A percentile compares a stretch with the other conserved stretches of the same genome.
phyloP scores from a whole-genome alignment of 2,888 invertebrate species.

The Arge pagana region DNA sequence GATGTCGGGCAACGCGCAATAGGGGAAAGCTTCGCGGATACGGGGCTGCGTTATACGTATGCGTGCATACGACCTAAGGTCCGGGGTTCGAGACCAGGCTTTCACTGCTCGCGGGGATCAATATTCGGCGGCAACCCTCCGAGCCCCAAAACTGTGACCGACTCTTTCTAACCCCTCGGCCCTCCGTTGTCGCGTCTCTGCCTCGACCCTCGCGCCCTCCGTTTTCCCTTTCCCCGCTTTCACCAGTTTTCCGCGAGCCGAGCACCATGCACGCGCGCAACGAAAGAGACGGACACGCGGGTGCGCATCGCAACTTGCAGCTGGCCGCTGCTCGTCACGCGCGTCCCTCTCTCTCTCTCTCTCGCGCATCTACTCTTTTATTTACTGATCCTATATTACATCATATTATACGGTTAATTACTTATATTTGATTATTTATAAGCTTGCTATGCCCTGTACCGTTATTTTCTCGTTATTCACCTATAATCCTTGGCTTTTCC shows the following conservation, averaged over 20 bases:
- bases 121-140: conserved; percentile 50
- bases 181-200: conserved; percentile 19
- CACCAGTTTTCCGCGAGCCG: no score
- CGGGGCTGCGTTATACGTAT: conserved; percentile 14
- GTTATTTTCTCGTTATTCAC: no score
- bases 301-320: no score
- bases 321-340: no score
- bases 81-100: conserved; percentile 34
- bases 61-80: conserved; percentile 26
- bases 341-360: background rate
- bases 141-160: conserved; percentile 47
- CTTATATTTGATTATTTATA: no score
- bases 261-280: no score
- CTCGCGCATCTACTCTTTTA: conserved; percentile 1
- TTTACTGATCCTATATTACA: no score
- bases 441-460: no score
- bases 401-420: no score
- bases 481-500: no score
- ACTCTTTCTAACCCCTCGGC: conserved; percentile 29
- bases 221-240: conserved; percentile 7
- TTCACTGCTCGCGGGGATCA: conserved; percentile 42
- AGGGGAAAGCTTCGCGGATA: conserved; percentile 13
- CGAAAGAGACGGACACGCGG: no score
- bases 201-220: conserved; percentile 17
- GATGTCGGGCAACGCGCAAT: background rate